A percentile compares a stretch with the other conserved stretches of the same genome.
Evolutionary conservation across 2,113 vertebrate species (phyloP).

Genomic region (Mirounga angustirostris): DNA sequence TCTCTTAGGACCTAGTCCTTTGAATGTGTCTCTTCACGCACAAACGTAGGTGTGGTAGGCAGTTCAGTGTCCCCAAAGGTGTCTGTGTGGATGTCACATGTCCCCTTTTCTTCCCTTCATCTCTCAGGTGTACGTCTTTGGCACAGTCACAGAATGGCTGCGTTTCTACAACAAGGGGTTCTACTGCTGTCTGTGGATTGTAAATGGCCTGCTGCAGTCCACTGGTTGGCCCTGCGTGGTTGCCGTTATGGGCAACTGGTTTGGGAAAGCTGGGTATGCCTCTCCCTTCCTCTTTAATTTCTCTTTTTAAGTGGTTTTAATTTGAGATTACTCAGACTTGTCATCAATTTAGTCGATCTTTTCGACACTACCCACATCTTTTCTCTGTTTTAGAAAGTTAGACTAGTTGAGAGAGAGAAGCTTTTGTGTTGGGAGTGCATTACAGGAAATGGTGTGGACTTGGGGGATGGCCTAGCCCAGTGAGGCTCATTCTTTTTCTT

Average conservation of each 20-base stretch:
- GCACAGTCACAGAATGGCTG: slow-evolving; percentile 96
- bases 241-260: slow-evolving; percentile 99
- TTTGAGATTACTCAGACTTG: background rate
- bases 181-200: slow-evolving; percentile 94
- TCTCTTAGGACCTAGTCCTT: too few relatives aligned
- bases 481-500: background rate
- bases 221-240: slow-evolving; percentile 98
- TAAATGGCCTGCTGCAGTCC: slow-evolving; percentile 97
- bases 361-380: background rate
- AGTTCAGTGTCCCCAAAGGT: background rate
- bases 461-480: background rate
- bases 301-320: background rate
- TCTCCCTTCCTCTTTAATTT: background rate
- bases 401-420: background rate
- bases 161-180: slow-evolving; percentile 95
- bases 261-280: slow-evolving; percentile 94
- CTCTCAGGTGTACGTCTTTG: slow-evolving; percentile 93
- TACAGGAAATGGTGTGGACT: background rate
- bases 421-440: fast-evolving
- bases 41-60: background rate
- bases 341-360: background rate
- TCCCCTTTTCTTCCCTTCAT: background rate
- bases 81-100: background rate
- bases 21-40: background rate
- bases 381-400: background rate